Evolutionary conservation across 2,888 invertebrate species (phyloP).

Genomic region (Silvanus unidentatus): DNA sequence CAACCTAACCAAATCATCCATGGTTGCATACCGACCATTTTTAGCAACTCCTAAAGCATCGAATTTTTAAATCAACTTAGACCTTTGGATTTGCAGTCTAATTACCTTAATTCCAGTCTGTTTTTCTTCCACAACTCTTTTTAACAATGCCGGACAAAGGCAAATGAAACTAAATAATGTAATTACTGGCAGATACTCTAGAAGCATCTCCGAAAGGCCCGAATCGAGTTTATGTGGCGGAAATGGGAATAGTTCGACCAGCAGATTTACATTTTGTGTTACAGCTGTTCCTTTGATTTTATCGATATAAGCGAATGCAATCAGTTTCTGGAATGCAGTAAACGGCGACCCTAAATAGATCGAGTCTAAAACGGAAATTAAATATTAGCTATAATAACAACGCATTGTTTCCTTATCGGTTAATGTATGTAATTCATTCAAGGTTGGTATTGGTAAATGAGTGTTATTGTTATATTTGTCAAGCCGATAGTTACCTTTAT

Average conservation of each 20-base stretch:
- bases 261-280: neutral
- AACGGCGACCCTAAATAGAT: too few relatives aligned
- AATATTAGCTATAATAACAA: too few relatives aligned
- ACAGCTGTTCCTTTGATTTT: neutral
- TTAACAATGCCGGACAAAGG: conserved; percentile 50
- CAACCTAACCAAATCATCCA: conserved; percentile 85
- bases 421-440: too few relatives aligned
- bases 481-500: too few relatives aligned
- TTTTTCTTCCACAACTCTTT: conserved; percentile 56
- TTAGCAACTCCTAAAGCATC: conserved; percentile 72
- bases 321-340: too few relatives aligned
- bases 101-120: conserved; percentile 53
- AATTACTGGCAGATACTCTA: conserved; percentile 40
- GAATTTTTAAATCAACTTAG: conserved; percentile 4
- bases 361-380: too few relatives aligned
- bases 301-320: neutral
- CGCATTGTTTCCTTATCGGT: too few relatives aligned
- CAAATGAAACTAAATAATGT: conserved; percentile 48
- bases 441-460: too few relatives aligned
- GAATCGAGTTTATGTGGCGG: conserved; percentile 43
- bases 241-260: conserved; percentile 50
- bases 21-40: conserved; percentile 81
- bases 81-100: neutral
- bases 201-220: conserved; percentile 34
- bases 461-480: too few relatives aligned